Conservation (phyloP, 2,113 vertebrate genomes). For the Chauna torquata region DNA sequence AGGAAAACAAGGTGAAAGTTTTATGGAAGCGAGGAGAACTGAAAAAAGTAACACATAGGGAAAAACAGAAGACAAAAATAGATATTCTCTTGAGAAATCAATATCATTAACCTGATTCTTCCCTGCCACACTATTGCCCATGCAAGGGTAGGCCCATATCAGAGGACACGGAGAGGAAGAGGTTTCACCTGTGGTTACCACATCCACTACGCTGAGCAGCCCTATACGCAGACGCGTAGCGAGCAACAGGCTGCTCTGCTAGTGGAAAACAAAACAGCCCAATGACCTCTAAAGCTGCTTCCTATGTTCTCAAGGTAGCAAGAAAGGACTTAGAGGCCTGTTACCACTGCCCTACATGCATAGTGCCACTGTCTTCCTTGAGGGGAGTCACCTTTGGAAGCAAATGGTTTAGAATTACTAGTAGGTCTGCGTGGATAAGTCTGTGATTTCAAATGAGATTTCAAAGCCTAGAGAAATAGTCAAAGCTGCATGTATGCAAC, state of each 20-base stretch:
- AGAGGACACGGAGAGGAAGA: not conserved
- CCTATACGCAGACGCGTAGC: not conserved
- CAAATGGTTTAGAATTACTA: not conserved
- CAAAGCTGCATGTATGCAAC: not conserved
- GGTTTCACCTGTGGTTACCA: not conserved
- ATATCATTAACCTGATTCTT: fast-evolving
- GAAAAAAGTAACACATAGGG: not conserved
- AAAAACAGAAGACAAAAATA: fast-evolving
- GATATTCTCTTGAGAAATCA: not conserved
- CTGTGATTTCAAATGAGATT: not conserved
- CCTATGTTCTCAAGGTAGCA: fast-evolving
- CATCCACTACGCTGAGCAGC: not conserved
- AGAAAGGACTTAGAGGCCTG: not conserved
- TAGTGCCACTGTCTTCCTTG: not conserved
- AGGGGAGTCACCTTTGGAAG: not conserved
- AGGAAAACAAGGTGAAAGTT: not conserved
- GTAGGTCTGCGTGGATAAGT: not conserved
- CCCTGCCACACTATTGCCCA: not conserved
- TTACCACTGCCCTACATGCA: fast-evolving
- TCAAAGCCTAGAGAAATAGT: not conserved
- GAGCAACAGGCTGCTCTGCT: not conserved
- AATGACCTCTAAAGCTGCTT: not conserved
- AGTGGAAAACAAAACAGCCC: not conserved
- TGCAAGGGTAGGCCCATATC: fast-evolving
- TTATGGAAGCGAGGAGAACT: fast-evolving